Evolutionary conservation across 2,113 vertebrate genomes (phyloP).

Genomic region (Rafetus swinhoei): DNA sequence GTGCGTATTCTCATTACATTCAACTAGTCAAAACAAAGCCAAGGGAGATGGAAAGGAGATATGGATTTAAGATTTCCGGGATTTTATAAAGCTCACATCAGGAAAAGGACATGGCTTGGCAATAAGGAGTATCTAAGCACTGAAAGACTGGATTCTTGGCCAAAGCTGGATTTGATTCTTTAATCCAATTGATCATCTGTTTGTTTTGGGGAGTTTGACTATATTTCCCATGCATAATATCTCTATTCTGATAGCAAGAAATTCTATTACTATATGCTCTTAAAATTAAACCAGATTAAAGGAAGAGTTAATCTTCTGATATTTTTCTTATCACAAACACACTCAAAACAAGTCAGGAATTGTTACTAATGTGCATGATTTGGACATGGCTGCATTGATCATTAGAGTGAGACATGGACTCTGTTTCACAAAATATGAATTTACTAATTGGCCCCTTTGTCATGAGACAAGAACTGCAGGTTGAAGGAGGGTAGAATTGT

Average conservation of each 20-base stretch:
- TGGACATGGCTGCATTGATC: neutral
- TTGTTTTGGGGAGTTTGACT: neutral
- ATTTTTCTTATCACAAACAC: constrained; percentile 11
- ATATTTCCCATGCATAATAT: neutral
- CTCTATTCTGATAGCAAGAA: neutral
- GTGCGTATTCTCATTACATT: neutral
- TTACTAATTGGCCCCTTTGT: neutral
- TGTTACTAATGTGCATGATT: neutral
- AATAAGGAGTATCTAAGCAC: neutral
- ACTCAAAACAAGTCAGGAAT: neutral
- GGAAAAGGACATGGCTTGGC: neutral
- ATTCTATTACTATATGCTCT: neutral
- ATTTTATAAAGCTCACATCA: neutral
- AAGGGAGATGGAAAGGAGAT: neutral
- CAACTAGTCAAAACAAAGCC: neutral
- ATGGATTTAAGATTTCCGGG: constrained; percentile 21
- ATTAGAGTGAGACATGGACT: neutral
- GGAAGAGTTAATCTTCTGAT: neutral
- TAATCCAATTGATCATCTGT: neutral
- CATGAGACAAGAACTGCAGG: neutral
- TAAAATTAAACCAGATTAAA: neutral
- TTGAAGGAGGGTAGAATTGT: neutral
- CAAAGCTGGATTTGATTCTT: neutral
- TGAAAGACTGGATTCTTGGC: neutral
- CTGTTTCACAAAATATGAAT: neutral